Evolutionary conservation across 2,888 invertebrate genomes (phyloP).

Genomic region (Tipula confusa): DNA sequence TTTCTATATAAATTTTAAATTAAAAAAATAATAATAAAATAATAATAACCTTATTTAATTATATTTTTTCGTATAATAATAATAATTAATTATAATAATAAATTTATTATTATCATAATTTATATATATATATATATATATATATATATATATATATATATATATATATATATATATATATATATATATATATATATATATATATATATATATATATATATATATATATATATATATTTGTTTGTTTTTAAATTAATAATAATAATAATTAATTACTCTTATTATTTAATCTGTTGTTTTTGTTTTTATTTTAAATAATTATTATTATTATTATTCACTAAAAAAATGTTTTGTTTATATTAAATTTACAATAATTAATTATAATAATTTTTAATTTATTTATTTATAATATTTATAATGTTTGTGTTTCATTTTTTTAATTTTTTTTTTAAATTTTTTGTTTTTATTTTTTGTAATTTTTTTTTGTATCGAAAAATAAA

Average conservation of each 20-base stretch:
- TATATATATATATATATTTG: background rate
- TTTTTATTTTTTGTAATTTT: constrained; percentile 33
- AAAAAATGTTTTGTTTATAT: background rate
- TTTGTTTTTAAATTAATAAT: background rate
- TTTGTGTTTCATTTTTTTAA: constrained; percentile 27
- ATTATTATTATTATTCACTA: background rate
- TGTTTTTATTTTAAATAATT: constrained; percentile 1
- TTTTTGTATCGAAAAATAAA: constrained; percentile 36
- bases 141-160: constrained; percentile 3
- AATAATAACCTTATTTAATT: constrained; percentile 3
- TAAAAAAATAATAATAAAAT: constrained; percentile 14
- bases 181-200: constrained; percentile 12
- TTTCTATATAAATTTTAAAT: constrained; percentile 25
- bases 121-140: background rate
- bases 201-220: constrained; percentile 3
- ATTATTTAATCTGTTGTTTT: background rate
- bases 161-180: background rate
- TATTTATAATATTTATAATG: constrained; percentile 27
- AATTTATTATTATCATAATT: background rate
- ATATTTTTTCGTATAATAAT: background rate
- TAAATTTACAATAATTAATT: constrained; percentile 25
- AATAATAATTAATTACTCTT: background rate
- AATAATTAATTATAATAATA: background rate
- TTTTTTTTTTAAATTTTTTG: constrained; percentile 26
- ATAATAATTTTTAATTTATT: constrained; percentile 28